Evolutionary conservation across 2,888 invertebrate species (phyloP), one percentile per base, ranked within the genome.

Genomic region (Arrhopalites spinosus): DNA sequence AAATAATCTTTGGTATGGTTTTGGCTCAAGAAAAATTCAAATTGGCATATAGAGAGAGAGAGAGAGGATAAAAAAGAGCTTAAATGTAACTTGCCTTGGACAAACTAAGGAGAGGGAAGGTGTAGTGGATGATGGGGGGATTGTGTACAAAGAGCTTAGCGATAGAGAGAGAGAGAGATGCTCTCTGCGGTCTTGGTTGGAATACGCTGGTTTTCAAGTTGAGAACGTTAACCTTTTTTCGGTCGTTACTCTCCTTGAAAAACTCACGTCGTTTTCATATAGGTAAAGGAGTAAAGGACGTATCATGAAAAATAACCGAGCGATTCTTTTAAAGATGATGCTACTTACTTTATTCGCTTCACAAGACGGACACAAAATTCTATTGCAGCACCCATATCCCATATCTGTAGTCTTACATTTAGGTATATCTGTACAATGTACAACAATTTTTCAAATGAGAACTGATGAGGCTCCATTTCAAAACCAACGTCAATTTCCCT

Each of bases 181-280:
- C 25, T 56, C n/a, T 20, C 53, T 59, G 59, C 25, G 59, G 59
- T 59, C 59, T 59, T 25, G 59, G 59, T 59, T 59, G 59, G 59
- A 25, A 7, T 59, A 59, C 25, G 20, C 59, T 59, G 59, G 25
- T 25, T 2, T 11, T 11, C 50, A 50, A n/a, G 7, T 45, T 30
- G 27, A 70, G 78, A 75, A 75, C 78, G 56, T 78, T 78, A 56
- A 78, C 78, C 78, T 76, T 70, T 36, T 36, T 78, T 76, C 78
- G 78, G 78, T 78, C 78, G 76, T 78, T 78, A 78, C 78, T 78
- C 78, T 76, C 74, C 68, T 74, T 36, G 59, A 30, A n/a, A n/a
- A 69, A 63, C 73, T 71, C 74, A 74, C 70, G 77, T 70, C 74
- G 47, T 27, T 25, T 15, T 13, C n/a, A n/a, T n/a, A n/a, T n/a